phyloP scores from a whole-genome alignment of 2,888 invertebrate genomes.

The Deroplatys truncata region DNA sequence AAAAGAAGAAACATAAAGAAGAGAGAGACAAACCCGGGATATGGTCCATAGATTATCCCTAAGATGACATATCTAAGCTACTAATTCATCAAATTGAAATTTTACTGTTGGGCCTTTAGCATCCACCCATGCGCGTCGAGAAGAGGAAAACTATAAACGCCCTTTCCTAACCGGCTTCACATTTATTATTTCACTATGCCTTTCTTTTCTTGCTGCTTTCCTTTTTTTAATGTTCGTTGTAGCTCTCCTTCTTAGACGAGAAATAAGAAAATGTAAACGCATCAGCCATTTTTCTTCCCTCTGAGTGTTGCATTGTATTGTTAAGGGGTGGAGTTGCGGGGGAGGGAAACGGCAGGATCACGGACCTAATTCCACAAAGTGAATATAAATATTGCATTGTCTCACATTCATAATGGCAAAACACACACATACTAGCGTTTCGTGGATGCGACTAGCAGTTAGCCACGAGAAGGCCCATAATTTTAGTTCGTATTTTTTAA shows the following conservation, averaged over 20 bases:
- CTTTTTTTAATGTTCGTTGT: not conserved
- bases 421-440: not conserved
- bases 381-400: slow-evolving; percentile 26
- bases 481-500: not conserved
- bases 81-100: slow-evolving; percentile 17
- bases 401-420: slow-evolving; percentile 14
- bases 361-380: slow-evolving; percentile 26
- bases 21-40: not conserved
- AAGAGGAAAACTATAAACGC: not conserved
- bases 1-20: not conserved
- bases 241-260: not conserved
- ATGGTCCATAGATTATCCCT: slow-evolving; percentile 2
- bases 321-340: not conserved
- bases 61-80: slow-evolving; percentile 11
- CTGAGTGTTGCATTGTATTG: slow-evolving; percentile 1
- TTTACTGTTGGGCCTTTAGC: not conserved
- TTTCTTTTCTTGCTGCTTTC: not conserved
- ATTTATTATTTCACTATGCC: slow-evolving; percentile 12
- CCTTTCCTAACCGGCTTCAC: not conserved
- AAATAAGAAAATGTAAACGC: slow-evolving; percentile 4
- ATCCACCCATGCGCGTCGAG: not conserved
- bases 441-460: not conserved
- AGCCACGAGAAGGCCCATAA: not conserved
- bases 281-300: slow-evolving; percentile 11
- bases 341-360: not conserved